Evolutionary conservation across 53 echinoderm and acorn worm genomes (phyloP).

Genomic region (Apostichopus leukothele): DNA sequence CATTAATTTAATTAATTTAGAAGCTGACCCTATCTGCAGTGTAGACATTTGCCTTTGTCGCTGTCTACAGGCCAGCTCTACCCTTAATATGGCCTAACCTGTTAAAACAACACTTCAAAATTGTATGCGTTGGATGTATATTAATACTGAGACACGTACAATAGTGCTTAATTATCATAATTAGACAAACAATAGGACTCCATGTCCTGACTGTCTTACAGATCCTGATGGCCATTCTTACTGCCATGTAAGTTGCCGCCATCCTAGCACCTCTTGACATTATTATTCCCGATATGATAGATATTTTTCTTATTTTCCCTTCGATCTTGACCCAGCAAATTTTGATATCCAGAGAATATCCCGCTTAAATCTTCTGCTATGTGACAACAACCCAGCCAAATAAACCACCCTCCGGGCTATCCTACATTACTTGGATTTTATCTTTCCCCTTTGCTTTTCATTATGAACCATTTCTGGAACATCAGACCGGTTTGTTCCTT

Average conservation of each 20-base stretch:
- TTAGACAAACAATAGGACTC: no score
- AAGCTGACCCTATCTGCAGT: no score
- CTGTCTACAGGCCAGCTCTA: no score
- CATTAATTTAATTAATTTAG: no score
- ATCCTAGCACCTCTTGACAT: not conserved
- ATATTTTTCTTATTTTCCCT: not conserved
- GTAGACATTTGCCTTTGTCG: no score
- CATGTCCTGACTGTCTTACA: no score
- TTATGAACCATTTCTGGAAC: constrained; percentile 24
- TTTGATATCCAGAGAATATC: not conserved
- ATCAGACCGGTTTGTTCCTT: constrained; percentile 2
- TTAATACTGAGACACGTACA: no score
- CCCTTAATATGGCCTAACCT: no score
- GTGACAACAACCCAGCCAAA: not conserved
- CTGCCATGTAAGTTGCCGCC: not conserved
- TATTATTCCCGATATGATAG: not conserved
- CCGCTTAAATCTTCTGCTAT: not conserved
- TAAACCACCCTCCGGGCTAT: not conserved
- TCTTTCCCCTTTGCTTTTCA: not conserved
- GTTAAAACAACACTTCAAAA: no score
- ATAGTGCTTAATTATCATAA: no score
- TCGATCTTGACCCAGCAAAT: not conserved
- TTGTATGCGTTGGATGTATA: no score
- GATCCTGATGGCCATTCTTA: no score
- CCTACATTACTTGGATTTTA: not conserved